phyloP scores from a whole-genome alignment of 1,140 invertebrate genomes.

The Brachionus koreanus region DNA sequence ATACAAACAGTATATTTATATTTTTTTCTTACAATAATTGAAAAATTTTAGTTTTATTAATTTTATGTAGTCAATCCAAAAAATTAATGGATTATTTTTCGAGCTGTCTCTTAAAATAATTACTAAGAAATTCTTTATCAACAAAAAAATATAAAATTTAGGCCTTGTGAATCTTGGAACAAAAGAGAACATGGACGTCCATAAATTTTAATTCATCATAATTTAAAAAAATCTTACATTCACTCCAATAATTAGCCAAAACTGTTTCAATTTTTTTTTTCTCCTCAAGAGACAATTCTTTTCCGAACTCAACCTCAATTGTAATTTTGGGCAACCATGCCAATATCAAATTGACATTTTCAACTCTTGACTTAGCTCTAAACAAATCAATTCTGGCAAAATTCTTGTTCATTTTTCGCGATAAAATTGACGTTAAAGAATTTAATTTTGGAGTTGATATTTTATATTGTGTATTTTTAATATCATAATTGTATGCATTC shows the following conservation, averaged over 20 bases:
- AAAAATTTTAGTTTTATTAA: too few relatives aligned
- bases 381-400: slow-evolving; percentile 10
- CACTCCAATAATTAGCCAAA: not conserved
- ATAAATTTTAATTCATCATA: not conserved
- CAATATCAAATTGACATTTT: slow-evolving; percentile 11
- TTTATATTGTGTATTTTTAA: slow-evolving; percentile 10
- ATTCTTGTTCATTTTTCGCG: not conserved
- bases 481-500: slow-evolving; percentile 3
- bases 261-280: not conserved
- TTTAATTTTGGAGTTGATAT: not conserved
- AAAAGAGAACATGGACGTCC: too few relatives aligned
- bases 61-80: too few relatives aligned
- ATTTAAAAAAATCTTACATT: not conserved
- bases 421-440: not conserved
- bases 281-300: not conserved
- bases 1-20: too few relatives aligned
- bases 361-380: not conserved
- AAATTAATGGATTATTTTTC: too few relatives aligned
- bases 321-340: slow-evolving; percentile 23
- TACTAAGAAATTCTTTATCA: too few relatives aligned
- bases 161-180: too few relatives aligned
- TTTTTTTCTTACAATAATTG: too few relatives aligned
- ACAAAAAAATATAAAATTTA: too few relatives aligned
- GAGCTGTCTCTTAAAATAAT: too few relatives aligned
- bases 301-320: slow-evolving; percentile 2